These are phyloP conservation scores for Sarcophaga bullata DNA, from an alignment of 1,140 invertebrate genomes.

Conservation along the genomic window DNA sequence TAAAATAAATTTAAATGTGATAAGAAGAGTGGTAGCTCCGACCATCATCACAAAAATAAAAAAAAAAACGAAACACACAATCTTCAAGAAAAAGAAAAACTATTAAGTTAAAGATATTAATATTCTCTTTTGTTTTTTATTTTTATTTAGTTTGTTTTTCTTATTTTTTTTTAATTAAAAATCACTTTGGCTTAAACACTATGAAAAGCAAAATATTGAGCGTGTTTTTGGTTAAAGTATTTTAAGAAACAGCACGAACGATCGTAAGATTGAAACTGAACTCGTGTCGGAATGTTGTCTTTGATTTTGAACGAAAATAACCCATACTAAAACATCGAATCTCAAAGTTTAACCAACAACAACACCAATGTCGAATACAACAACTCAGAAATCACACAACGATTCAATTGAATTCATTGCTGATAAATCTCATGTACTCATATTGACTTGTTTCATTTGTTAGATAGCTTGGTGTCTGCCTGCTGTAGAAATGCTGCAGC, in stretches of 20 bases:
- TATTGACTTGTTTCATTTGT: too few species aligned
- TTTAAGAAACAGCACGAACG: slow-evolving; percentile 36
- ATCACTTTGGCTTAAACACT: neutral
- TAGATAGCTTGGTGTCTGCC: neutral
- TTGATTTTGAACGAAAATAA: slow-evolving; percentile 40
- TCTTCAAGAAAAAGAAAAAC: too few species aligned
- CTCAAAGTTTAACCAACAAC: neutral
- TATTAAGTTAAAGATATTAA: neutral
- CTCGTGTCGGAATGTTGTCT: slow-evolving; percentile 38
- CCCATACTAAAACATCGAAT: slow-evolving; percentile 11
- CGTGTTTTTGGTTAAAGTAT: neutral
- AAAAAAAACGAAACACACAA: neutral
- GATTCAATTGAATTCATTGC: slow-evolving; percentile 14
- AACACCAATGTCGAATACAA: slow-evolving; percentile 1
- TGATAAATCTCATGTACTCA: slow-evolving; percentile 31
- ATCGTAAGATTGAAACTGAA: slow-evolving; percentile 42
- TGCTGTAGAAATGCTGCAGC: neutral
- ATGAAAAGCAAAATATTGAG: neutral
- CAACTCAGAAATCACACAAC: neutral
- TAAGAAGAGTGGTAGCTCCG: neutral
- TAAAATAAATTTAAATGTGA: neutral
- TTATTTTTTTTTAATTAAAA: neutral
- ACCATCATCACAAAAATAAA: neutral
- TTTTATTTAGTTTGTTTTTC: neutral
- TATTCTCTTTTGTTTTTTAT: neutral